Evolutionary conservation across 2,797 vertebrate species (phyloP).

Genomic region (Tenualosa ilisha): DNA sequence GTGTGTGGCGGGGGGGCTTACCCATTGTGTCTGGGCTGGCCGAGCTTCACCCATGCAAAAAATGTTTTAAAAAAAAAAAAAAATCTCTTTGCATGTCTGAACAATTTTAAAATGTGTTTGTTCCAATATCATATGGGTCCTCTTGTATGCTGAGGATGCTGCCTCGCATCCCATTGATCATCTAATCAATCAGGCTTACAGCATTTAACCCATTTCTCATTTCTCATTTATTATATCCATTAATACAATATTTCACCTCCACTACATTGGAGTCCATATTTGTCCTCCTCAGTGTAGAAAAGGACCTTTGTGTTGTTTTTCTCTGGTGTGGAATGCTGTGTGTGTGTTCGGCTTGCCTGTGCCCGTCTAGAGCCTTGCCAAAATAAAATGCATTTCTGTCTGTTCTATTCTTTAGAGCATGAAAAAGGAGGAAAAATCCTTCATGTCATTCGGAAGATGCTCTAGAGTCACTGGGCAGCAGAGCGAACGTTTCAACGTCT

Average conservation of each 20-base stretch:
- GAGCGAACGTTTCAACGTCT: neutral
- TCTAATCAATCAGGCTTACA: too few relatives aligned
- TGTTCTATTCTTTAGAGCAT: neutral
- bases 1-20: too few relatives aligned
- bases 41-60: too few relatives aligned
- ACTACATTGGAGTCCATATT: neutral
- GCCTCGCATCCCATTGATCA: too few relatives aligned
- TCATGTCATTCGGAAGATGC: neutral
- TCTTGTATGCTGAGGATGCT: neutral
- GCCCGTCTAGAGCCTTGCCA: conserved; percentile 44
- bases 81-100: conserved; percentile 2
- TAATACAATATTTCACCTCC: too few relatives aligned
- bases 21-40: too few relatives aligned
- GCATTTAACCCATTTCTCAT: too few relatives aligned
- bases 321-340: conserved; percentile 46
- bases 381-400: conserved; percentile 46
- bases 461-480: conserved; percentile 4
- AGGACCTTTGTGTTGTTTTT: neutral
- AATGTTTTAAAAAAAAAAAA: neutral
- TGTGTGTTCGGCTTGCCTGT: conserved; percentile 38
- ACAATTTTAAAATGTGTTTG: neutral
- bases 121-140: neutral
- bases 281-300: neutral
- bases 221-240: too few relatives aligned
- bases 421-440: neutral